These are phyloP conservation scores for Chrysolina oricalcia DNA, from an alignment of 2,888 invertebrate species.

Conservation along the genomic window DNA sequence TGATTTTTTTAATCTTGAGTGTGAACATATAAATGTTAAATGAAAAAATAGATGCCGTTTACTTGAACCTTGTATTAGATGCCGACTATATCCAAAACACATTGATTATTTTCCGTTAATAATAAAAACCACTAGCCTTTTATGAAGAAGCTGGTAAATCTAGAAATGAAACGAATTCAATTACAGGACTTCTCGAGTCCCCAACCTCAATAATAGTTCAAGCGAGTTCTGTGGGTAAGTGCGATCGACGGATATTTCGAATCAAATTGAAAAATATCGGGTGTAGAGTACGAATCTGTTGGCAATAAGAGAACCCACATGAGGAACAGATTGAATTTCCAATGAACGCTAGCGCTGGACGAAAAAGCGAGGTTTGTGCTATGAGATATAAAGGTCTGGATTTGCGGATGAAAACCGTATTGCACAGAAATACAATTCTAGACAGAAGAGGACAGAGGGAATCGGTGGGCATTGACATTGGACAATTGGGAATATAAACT, in stretches of 20 bases:
- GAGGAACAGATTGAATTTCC: background rate
- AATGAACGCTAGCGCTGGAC: background rate
- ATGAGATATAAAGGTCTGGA: background rate
- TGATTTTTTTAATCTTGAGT: too few relatives aligned
- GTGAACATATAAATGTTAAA: too few relatives aligned
- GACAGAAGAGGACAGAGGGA: background rate
- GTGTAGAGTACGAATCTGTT: background rate
- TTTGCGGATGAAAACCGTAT: background rate
- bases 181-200: background rate
- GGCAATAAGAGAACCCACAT: background rate
- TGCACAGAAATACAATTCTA: background rate
- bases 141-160: too few relatives aligned
- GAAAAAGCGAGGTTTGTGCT: background rate
- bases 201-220: background rate
- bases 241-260: background rate
- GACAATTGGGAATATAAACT: too few relatives aligned
- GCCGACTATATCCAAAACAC: too few relatives aligned
- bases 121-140: too few relatives aligned
- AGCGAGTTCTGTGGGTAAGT: background rate
- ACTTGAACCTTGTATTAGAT: too few relatives aligned
- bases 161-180: background rate
- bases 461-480: background rate
- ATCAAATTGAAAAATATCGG: background rate
- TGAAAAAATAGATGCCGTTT: too few relatives aligned
- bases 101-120: too few relatives aligned